phyloP scores from a whole-genome alignment of 2,888 invertebrate species.

The Heliconius sara region DNA sequence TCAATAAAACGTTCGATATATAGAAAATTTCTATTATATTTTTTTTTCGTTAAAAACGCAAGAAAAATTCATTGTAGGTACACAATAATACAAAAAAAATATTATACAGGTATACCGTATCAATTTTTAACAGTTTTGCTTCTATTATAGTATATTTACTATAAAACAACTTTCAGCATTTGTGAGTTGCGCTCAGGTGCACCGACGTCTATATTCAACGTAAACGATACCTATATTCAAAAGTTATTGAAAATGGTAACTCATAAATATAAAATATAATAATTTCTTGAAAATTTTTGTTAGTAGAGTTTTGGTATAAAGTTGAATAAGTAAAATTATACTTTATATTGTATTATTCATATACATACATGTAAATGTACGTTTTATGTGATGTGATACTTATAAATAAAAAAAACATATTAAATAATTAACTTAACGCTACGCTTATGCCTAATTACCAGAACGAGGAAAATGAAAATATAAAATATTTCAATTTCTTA shows the following conservation, averaged over 20 bases:
- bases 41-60: neutral
- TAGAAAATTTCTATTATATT: neutral
- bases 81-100: neutral
- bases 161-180: conserved; percentile 30
- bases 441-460: no score
- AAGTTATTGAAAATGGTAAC: conserved; percentile 35
- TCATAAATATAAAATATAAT: conserved; percentile 21
- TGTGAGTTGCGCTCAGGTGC: conserved; percentile 32
- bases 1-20: neutral
- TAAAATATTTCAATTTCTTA: no score
- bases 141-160: conserved; percentile 8
- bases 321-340: neutral
- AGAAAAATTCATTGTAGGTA: neutral
- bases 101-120: neutral
- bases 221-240: conserved; percentile 24
- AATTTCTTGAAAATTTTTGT: conserved; percentile 5
- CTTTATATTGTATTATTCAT: neutral
- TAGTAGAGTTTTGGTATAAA: neutral
- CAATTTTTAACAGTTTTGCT: neutral
- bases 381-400: no score
- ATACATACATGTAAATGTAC: no score
- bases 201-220: conserved; percentile 30
- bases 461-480: no score
- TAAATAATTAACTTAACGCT: no score
- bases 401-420: no score